Evolutionary conservation across 2,888 invertebrate species (phyloP).

Genomic region (Eutolmus rufibarbis): DNA sequence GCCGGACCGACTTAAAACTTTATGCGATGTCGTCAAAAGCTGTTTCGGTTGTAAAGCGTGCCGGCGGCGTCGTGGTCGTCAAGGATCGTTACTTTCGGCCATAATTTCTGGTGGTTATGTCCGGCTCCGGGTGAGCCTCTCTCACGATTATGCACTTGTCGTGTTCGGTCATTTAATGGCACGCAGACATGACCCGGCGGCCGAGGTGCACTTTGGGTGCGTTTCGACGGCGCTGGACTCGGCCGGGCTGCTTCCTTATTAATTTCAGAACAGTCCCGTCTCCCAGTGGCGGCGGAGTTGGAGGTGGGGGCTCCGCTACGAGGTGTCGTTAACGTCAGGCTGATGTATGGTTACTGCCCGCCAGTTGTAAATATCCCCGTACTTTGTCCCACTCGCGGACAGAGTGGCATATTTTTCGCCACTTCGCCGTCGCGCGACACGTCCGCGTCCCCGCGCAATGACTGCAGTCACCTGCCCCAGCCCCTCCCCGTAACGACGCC

Average conservation of each 20-base stretch:
- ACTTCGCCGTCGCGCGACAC: conserved; percentile 1
- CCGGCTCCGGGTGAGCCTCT: conserved; percentile 3
- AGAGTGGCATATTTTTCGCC: conserved; percentile 18
- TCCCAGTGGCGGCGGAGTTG: neutral
- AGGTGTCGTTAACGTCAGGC: conserved; percentile 34
- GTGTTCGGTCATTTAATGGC: neutral
- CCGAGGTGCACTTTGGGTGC: conserved; percentile 23
- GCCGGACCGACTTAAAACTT: conserved; percentile 17
- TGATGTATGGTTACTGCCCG: conserved; percentile 25
- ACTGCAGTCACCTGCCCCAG: neutral
- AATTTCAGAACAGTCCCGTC: conserved; percentile 12
- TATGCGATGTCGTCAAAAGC: conserved; percentile 33
- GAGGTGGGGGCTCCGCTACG: neutral
- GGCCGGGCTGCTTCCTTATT: neutral
- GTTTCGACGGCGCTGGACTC: neutral
- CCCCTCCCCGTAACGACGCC: neutral
- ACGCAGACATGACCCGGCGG: neutral
- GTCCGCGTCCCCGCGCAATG: neutral
- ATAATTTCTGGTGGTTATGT: conserved; percentile 26
- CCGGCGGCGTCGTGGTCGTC: conserved; percentile 34
- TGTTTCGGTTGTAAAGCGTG: conserved; percentile 27
- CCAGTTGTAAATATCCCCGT: conserved; percentile 22
- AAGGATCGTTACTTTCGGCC: conserved; percentile 32
- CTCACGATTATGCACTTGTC: conserved; percentile 37
- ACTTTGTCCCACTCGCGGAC: neutral